A percentile compares a stretch with the other conserved stretches of the same genome.
Evolutionary conservation across 2,888 invertebrate genomes (phyloP).

Genomic region (Pseudeuparius sepicola): DNA sequence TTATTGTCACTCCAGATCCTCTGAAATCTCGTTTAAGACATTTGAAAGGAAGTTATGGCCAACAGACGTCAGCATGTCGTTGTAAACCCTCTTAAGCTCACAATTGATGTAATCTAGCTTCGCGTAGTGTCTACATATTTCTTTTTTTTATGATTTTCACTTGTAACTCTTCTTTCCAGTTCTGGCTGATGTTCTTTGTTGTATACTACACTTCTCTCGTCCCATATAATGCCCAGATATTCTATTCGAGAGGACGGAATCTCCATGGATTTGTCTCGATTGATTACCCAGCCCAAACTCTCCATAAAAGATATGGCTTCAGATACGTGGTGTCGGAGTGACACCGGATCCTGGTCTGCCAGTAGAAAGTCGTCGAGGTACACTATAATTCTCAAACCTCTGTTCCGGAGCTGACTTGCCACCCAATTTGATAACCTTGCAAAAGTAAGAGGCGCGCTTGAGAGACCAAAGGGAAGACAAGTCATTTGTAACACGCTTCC

Average conservation of each 20-base stretch:
- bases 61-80: not conserved
- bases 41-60: too few relatives aligned
- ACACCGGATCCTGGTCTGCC: conserved; percentile 10
- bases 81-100: not conserved
- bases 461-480: conserved; percentile 20
- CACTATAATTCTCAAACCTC: conserved; percentile 18
- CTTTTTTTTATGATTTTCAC: too few relatives aligned
- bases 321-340: conserved; percentile 6
- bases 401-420: conserved; percentile 11
- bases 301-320: conserved; percentile 10
- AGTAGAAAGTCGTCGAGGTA: conserved; percentile 21
- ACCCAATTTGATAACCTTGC: conserved; percentile 18
- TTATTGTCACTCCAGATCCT: too few relatives aligned
- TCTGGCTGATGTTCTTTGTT: too few relatives aligned
- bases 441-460: conserved; percentile 17
- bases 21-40: too few relatives aligned
- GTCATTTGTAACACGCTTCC: conserved; percentile 17
- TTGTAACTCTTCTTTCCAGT: too few relatives aligned
- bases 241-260: conserved; percentile 1
- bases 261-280: conserved; percentile 6
- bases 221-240: conserved; percentile 13
- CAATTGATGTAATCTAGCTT: not conserved
- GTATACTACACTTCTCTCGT: too few relatives aligned
- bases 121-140: not conserved
- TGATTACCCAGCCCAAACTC: conserved; percentile 17